Evolutionary conservation across 2,113 vertebrate genomes (phyloP), one percentile per base, ranked within the genome.

Genomic region (Chaetura pelagica): DNA sequence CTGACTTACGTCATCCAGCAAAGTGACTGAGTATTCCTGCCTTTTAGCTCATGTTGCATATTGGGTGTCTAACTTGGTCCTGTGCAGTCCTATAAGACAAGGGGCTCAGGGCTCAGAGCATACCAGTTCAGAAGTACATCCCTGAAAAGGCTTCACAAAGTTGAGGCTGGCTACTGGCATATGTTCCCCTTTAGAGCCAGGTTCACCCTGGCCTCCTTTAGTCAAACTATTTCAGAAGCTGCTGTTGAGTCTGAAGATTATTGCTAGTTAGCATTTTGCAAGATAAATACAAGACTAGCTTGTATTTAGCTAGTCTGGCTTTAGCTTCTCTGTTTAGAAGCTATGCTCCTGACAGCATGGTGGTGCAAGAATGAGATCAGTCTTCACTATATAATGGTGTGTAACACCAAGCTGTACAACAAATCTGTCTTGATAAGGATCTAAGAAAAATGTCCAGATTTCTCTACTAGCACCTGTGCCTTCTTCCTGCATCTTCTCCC

Each of bases 261-360:
- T 22, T 76, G 19, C 18, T 83, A 27, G 26, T 51, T 57, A 66
- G 20, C 2, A 8, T 24, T 68, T 32, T 69, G 71, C n/a, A 77
- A 86, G 42, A 26, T 73, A 59, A 73, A 55, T 20, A 20, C 2
- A n/a, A 42, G 34, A 38, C 40, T 62, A 81, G 52, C 40, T 73
- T 77, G 30, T 48, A 26, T 54, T 21, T 42, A 44, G 32, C 16
- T 68, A 54, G n/a, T 51, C 30, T 64, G 51, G 20, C 14, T 87
- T 75, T 68, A 68, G 34, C 48, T 59, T 72, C 22, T 63, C 46
- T 40, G 2, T 21, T 32, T 74, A 29, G 63, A 86, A 64, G 12
- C 24, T 64, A 26, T 4, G 5, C 2, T 23, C 4, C 9, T 35
- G 57, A 44, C 49, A 72, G 23, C 23, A 42, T 1, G 0, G 3